phyloP scores from a whole-genome alignment of 2,888 invertebrate genomes.

The Dusona sp. region DNA sequence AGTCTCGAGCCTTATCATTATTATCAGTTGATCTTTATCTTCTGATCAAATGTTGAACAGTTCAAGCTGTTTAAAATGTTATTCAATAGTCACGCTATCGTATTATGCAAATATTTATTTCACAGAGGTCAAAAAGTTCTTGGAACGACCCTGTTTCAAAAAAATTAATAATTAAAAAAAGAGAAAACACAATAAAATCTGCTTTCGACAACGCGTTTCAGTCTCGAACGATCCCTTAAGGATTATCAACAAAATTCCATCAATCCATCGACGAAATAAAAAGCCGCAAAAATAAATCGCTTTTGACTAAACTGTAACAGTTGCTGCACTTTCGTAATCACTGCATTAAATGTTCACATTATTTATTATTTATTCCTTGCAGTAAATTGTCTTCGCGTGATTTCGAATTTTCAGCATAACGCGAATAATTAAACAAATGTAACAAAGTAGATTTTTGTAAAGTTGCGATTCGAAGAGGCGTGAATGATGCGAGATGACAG shows the following conservation, averaged over 20 bases:
- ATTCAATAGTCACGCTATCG: neutral
- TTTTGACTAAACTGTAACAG: neutral
- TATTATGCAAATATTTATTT: neutral
- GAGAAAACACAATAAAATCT: neutral
- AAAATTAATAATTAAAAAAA: neutral
- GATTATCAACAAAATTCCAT: neutral
- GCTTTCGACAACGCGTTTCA: neutral
- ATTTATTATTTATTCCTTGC: too few species aligned
- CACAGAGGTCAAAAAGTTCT: neutral
- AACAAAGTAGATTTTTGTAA: neutral
- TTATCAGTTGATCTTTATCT: constrained; percentile 1
- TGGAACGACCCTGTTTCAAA: neutral
- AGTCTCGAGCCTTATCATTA: neutral
- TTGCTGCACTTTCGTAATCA: neutral
- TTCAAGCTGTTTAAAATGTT: neutral
- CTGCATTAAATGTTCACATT: too few species aligned
- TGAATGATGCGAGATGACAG: constrained; percentile 11
- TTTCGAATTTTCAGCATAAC: too few species aligned
- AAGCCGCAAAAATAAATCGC: too few species aligned
- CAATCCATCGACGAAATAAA: neutral
- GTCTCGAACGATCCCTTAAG: neutral
- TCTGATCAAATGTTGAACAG: neutral
- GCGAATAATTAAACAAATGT: too few species aligned
- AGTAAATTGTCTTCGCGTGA: too few species aligned
- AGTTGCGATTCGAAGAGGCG: neutral